phyloP scores from a whole-genome alignment of 2,113 vertebrate species.

The Takifugu bimaculatus region DNA sequence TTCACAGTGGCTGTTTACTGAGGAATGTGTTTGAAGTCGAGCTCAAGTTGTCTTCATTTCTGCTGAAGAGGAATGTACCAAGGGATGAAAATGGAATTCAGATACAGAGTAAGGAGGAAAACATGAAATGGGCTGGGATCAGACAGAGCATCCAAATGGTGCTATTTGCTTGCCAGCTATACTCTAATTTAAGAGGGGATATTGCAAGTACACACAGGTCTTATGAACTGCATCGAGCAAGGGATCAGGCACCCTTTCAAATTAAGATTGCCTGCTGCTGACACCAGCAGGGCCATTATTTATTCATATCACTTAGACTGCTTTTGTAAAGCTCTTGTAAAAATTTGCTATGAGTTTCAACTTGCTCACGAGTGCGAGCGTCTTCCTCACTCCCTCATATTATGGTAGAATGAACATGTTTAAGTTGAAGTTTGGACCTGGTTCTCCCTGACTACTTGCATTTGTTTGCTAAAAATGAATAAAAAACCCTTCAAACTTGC shows the following conservation, averaged over 20 bases:
- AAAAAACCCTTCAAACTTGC: too few relatives aligned
- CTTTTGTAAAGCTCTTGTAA: constrained; percentile 40
- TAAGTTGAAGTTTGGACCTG: too few relatives aligned
- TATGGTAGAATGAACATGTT: too few relatives aligned
- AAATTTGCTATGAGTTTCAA: too few relatives aligned
- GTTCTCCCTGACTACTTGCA: too few relatives aligned
- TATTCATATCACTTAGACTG: constrained; percentile 64
- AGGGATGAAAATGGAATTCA: constrained; percentile 63
- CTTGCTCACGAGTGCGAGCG: too few relatives aligned
- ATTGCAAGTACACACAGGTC: constrained; percentile 33
- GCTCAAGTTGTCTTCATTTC: constrained; percentile 98
- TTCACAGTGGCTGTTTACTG: constrained; percentile 92
- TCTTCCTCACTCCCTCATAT: too few relatives aligned
- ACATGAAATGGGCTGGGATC: constrained; percentile 4
- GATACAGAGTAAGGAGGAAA: constrained; percentile 27
- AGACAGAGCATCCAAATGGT: constrained; percentile 28
- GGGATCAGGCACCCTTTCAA: constrained; percentile 46
- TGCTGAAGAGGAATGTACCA: constrained; percentile 70
- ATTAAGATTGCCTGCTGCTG: constrained; percentile 64
- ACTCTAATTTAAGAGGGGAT: constrained; percentile 48
- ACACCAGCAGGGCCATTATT: constrained; percentile 63
- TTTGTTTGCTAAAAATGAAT: too few relatives aligned
- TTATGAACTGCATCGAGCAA: constrained; percentile 28
- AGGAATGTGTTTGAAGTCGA: constrained; percentile 93
- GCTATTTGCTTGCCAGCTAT: constrained; percentile 38